Base-by-base conservation (phyloP, 2,888 invertebrate species). In the Fragum fragum region DNA sequence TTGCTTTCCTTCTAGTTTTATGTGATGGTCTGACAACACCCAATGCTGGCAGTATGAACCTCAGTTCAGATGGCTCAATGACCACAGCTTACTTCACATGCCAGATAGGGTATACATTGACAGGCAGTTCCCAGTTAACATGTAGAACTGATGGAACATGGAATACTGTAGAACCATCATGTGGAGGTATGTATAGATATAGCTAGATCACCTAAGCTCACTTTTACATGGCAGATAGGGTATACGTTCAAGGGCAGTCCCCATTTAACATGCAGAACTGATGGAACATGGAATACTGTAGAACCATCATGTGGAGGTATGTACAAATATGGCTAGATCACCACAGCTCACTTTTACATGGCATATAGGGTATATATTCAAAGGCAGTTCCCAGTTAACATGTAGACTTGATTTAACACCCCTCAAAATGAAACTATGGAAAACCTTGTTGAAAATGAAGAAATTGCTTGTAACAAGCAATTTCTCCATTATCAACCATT, bases 131-230 rank as follows among this genome's bases (percentile, higher is more conserved):
- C 1, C 26, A 39, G 26, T 32, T 83, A 9, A 81, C 78, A 36
- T 85, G 85, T 29, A 32, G 69, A 16, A 36, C 78, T 16, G 82
- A 85, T 76, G 85, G 85, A 11, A 59, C 77, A 29, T 85, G 85
- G 85, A 71, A 83, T 52, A 21, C 55, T 21, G 36, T 26, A 9
- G 47, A 55, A 6, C 80, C 85, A 14, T 69, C 78, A 6, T 85
- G 85, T 74, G 74, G 83, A 80, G 72, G 83, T 83, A 72, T 66
- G 76, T n/a, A n/a, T n/a, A n/a, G n/a, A n/a, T n/a, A n/a, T n/a
- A n/a, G n/a, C n/a, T n/a, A n/a, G n/a, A n/a, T n/a, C n/a, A n/a
- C n/a, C n/a, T n/a, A n/a, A n/a, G n/a, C n/a, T n/a, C n/a, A n/a
- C n/a, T 16, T 63, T 83, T 42, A 69, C 75, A 0, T 85, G 85